Base-by-base conservation (phyloP, 1,140 invertebrate species). In the Cyphomyrmex costatus region DNA sequence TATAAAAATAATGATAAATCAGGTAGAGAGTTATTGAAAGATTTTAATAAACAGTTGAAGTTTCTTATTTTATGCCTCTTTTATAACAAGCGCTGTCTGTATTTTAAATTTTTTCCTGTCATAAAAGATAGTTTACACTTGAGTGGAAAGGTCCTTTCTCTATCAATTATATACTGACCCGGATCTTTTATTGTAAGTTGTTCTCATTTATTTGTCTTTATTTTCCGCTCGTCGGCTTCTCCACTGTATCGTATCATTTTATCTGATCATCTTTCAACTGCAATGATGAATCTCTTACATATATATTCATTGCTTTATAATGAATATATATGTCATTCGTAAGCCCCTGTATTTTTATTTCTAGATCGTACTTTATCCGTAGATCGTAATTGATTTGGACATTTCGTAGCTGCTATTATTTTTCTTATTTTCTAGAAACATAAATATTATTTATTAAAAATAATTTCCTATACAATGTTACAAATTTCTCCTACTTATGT, bases 121-220 rank as follows among this genome's bases (percentile, higher is more conserved):
- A n/a, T 19, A 60, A 80, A n/a, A 80, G 30, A 80, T 70, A 49
- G 19, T 83, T 73, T 60, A 73, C 27, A 60, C 68, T 60, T 60
- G 33, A 82, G 2, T 16, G 7, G 14, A 24, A 27, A 74, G n/a
- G 16, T 16, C 8, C 5, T 6, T 73, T 46, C 24, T 10, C 19
- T 7, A 3, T 49, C 66, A 73, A 82, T 56, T 68, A 80, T 68
- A 33, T 53, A 56, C 7, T n/a, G 46, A 56, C 36, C 3, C 16
- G 21, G 21, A 46, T 58, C 36, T 42, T 30, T 14, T 42, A 82
- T 82, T 71, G 33, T 58, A 46, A 46, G 5, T 58, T 70, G 19
- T 58, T 33, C 27, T 73, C 14, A 49, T 71, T 73, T 58, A 61
- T 73, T 70, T 49, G 24, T 33, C 58, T 60, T 73, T 73, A 61